phyloP scores from a whole-genome alignment of 1,140 invertebrate species.

The Drosophila orosa region DNA sequence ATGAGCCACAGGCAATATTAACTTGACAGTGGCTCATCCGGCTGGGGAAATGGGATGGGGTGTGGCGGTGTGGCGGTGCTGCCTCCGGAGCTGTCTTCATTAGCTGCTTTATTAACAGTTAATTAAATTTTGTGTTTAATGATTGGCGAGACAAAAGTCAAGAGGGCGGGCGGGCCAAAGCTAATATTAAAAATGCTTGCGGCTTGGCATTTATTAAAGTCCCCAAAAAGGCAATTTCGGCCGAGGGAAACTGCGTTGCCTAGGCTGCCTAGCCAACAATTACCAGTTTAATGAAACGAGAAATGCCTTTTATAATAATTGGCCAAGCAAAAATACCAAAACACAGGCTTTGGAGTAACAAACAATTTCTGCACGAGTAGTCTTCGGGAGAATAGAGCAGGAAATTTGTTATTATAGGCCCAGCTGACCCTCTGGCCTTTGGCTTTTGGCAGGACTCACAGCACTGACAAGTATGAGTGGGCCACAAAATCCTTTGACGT shows the following conservation, averaged over 20 bases:
- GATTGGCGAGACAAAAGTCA: conserved; percentile 54
- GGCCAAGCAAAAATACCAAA: conserved; percentile 47
- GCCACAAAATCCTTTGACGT: conserved; percentile 18
- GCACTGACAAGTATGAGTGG: conserved; percentile 2
- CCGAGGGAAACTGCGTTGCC: conserved; percentile 30
- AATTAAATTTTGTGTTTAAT: conserved; percentile 82
- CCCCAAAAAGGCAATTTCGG: conserved; percentile 58
- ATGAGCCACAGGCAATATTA: conserved; percentile 72
- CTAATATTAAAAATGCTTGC: conserved; percentile 66
- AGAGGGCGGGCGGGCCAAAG: conserved; percentile 13
- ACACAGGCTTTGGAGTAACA: conserved; percentile 18
- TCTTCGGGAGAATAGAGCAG: conserved; percentile 27
- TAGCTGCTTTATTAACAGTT: conserved; percentile 80
- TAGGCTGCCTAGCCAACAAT: conserved; percentile 51
- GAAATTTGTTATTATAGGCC: conserved; percentile 23
- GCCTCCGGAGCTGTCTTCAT: conserved; percentile 59
- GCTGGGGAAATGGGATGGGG: conserved; percentile 5
- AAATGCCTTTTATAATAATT: conserved; percentile 73
- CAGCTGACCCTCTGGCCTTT: conserved; percentile 8
- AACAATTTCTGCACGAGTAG: conserved; percentile 27
- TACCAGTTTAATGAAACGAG: conserved; percentile 73
- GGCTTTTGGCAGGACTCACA: conserved; percentile 2
- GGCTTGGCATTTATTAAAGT: conserved; percentile 74
- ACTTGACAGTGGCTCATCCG: conserved; percentile 65
- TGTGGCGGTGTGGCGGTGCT: conserved; percentile 19